phyloP scores from a whole-genome alignment of 2,797 vertebrate genomes.

The Brachyrhaphis roseni region DNA sequence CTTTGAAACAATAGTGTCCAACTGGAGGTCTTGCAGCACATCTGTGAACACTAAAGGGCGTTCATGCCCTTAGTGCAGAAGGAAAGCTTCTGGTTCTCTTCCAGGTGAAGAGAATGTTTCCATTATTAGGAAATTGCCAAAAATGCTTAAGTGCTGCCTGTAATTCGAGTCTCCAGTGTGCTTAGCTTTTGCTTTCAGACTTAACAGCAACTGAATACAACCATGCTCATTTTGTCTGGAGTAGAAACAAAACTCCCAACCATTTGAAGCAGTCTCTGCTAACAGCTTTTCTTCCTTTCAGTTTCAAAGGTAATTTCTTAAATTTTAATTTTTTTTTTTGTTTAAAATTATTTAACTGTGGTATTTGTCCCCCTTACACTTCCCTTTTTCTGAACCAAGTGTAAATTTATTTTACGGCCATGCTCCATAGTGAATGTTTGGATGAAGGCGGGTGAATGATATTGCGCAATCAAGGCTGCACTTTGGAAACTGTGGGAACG shows the following conservation, averaged over 20 bases:
- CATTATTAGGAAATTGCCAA: not conserved
- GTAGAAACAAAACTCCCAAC: not conserved
- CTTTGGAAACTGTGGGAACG: not conserved
- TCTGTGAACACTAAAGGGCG: not conserved
- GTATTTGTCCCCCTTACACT: not conserved
- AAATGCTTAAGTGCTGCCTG: not conserved
- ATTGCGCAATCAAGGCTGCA: not conserved
- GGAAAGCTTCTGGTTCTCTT: not conserved
- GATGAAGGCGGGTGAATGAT: not conserved
- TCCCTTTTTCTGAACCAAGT: not conserved
- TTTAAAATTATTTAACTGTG: not conserved
- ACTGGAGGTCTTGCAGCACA: not conserved
- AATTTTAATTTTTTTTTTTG: not conserved
- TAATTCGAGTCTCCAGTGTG: not conserved
- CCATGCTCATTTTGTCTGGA: not conserved
- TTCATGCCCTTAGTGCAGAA: not conserved
- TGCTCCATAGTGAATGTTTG: not conserved
- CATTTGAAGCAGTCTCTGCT: not conserved
- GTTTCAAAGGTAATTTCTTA: not conserved
- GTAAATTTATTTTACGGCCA: not conserved
- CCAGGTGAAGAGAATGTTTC: not conserved
- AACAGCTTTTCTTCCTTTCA: not conserved
- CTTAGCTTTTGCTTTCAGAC: not conserved
- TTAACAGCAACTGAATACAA: not conserved
- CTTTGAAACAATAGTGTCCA: not conserved